Evolutionary conservation across 2,113 vertebrate genomes (phyloP).

Genomic region (Pionites leucogaster): DNA sequence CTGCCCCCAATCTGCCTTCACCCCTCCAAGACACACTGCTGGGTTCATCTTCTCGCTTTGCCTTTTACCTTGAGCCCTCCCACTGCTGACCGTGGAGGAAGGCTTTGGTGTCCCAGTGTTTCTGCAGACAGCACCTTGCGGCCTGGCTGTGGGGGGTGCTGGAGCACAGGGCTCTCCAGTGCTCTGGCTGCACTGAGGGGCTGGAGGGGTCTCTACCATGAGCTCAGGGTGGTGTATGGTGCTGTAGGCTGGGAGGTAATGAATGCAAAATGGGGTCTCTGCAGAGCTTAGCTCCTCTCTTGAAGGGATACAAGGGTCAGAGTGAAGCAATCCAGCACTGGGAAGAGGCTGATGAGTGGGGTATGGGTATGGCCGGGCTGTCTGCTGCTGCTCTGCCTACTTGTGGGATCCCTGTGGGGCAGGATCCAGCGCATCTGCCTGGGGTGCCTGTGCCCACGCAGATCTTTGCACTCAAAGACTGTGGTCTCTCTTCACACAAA

Average conservation of each 20-base stretch:
- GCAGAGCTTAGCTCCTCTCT: not conserved
- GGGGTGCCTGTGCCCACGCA: not conserved
- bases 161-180: fast-evolving
- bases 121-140: fast-evolving
- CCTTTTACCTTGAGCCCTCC: not conserved
- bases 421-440: not conserved
- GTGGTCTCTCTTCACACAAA: not conserved
- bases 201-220: not conserved
- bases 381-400: not conserved
- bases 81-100: fast-evolving
- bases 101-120: not conserved
- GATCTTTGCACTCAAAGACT: not conserved
- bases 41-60: fast-evolving
- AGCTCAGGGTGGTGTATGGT: not conserved
- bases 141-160: not conserved
- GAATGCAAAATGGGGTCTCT: not conserved
- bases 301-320: not conserved
- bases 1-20: not conserved
- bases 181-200: not conserved
- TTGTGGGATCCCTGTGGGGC: not conserved
- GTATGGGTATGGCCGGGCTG: not conserved
- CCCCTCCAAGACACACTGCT: fast-evolving
- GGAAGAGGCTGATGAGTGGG: not conserved
- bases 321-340: not conserved
- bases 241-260: not conserved